Evolutionary conservation across 2,797 vertebrate species (phyloP).

Genomic region (Rallus crepitans): DNA sequence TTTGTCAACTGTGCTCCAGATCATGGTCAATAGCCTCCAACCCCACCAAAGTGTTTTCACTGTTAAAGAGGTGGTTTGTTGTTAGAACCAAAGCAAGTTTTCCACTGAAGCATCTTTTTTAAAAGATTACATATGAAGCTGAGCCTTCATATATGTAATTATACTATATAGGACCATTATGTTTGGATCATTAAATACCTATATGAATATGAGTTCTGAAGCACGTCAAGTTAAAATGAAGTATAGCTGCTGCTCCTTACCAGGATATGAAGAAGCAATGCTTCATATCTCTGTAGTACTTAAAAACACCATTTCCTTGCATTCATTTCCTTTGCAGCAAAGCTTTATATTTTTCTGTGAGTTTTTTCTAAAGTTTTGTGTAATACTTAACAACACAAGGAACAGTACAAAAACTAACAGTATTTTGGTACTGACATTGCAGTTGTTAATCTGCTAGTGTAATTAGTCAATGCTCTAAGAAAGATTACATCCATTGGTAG

Average conservation of each 20-base stretch:
- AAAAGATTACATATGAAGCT: conserved; percentile 73
- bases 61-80: conserved; percentile 62
- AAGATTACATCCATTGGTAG: not conserved
- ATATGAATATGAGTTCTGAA: conserved; percentile 78
- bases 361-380: conserved; percentile 42
- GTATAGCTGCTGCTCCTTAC: conserved; percentile 76
- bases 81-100: conserved; percentile 70
- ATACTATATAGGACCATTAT: conserved; percentile 84
- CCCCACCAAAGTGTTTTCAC: conserved; percentile 58
- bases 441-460: conserved; percentile 24
- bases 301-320: conserved; percentile 63
- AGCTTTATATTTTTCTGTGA: conserved; percentile 51
- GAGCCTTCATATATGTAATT: conserved; percentile 79
- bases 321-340: conserved; percentile 74
- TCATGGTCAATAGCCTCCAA: conserved; percentile 44
- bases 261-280: conserved; percentile 67
- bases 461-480: conserved; percentile 30
- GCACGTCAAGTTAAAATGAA: conserved; percentile 76
- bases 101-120: conserved; percentile 72
- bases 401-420: conserved; percentile 29
- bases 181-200: conserved; percentile 80
- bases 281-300: conserved; percentile 66
- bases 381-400: conserved; percentile 39
- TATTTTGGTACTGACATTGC: conserved; percentile 38
- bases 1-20: conserved; percentile 7